Conservation (phyloP, 2,113 vertebrate genomes). For the Thryonomys swinderianus region DNA sequence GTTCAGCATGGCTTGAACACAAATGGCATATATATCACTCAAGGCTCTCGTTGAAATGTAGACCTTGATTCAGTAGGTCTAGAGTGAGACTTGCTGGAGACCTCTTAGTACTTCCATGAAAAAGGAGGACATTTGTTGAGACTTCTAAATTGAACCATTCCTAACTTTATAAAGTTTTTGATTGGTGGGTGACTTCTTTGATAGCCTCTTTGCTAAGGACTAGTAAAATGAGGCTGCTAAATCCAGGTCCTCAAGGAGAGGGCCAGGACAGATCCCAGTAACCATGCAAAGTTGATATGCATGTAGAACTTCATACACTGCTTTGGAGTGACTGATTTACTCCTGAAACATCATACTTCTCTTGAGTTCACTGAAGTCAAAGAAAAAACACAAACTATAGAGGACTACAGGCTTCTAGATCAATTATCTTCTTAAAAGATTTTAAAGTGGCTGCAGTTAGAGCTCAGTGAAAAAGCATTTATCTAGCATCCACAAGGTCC, state of each 20-base stretch:
- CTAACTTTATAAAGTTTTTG: neutral
- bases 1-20: neutral
- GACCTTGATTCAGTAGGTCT: neutral
- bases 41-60: neutral
- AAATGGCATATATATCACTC: neutral
- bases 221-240: neutral
- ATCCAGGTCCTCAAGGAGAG: neutral
- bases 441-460: neutral
- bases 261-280: neutral
- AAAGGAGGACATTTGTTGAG: neutral
- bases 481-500: neutral
- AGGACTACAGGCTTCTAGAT: neutral
- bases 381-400: neutral
- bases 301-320: neutral
- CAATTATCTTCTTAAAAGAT: neutral
- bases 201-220: neutral
- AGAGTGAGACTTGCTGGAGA: neutral
- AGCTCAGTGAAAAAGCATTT: neutral
- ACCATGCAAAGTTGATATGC: accelerated
- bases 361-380: neutral
- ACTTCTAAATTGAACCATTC: neutral
- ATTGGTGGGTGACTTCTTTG: neutral
- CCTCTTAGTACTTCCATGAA: neutral
- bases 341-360: neutral
- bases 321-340: neutral